Base-by-base conservation (phyloP, 53 echinoderm and acorn worm genomes). In the Antedon mediterranea region DNA sequence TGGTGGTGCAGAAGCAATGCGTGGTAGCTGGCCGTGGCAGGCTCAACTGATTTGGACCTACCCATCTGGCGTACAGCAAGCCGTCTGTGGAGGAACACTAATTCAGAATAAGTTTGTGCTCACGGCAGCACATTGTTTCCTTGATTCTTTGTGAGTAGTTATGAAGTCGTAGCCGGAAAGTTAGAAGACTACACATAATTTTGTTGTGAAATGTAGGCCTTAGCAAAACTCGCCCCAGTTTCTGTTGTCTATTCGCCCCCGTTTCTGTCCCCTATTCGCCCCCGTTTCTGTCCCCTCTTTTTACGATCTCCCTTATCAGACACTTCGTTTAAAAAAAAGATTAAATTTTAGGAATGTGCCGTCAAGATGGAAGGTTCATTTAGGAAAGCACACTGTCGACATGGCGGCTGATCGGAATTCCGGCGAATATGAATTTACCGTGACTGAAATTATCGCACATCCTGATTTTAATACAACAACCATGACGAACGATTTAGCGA, bases 11-110 rank as follows among this genome's bases (percentile, higher is more conserved):
- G 28, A 75, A 42, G 77, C 87, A 30, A 79, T 30, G 0, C 28
- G 44, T 20, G 91, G 91, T 5, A 74, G 82, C 33, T 94, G 94
- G 94, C 94, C 94, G 28, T 94, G 94, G 94, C 94, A 94, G 72
- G 94, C 89, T 0, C 94, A 94, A 77, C 87, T 94, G 31, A 78
- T 86, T 30, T 83, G 77, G 71, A 83, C 44, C 34, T 73, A 72
- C 23, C 72, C 32, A 31, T 42, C 71, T 0, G 80, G 86, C 0
- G n/a, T 37, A 5, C 71, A 74, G 72, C 73, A 34, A 8, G 81
- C 86, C 29, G 82, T 81, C 4, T 94, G 94, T 79, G 94, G 94
- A 20, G 94, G 94, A 0, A 94, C 94, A 4, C 77, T 94, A 79
- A 79, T 94, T 27, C 73, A 73, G 4, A 43, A 76, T 30, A 81